Evolutionary conservation across 2,113 vertebrate species (phyloP), one percentile per base, ranked within the genome.

Genomic region (Tragelaphus buxtoni): DNA sequence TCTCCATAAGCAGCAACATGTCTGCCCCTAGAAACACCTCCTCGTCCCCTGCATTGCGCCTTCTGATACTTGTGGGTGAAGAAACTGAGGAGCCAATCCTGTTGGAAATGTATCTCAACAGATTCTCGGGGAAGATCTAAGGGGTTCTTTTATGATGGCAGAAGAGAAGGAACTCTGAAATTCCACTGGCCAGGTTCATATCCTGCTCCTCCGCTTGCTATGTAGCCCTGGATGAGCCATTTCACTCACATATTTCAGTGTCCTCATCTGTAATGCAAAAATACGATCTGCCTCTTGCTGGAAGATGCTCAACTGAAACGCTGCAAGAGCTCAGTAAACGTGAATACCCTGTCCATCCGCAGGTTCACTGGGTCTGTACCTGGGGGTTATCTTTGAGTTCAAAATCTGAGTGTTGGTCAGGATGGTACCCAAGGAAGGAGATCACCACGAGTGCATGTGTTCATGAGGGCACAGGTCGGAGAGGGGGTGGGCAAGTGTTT

Each of bases 1-100:
- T 51, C 11, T 9, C 49, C 45, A 51, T 30, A 58, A 80, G 14
- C 0, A 6, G 35, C 2, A 8, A 12, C 1, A 72, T 2, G 1
- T 10, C 51, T 47, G 51, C 5, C 56, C 26, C 53, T 12, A 14
- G 35, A 58, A 88, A 77, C 39, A 69, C 63, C 69, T 47, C 32
- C 24, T 32, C 7, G 4, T 9, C 17, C 5, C 10, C 53, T 11
- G 80, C 2, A 0, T 14, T 17, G 51, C 18, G 81, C 39, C 49
- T 93, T 17, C n/a, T 61, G n/a, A 76, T 1, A 20, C n/a, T 1
- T 45, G 22, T 28, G 30, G 35, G n/a, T 9, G 39, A n/a, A 74
- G 76, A 91, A 80, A 93, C n/a, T 76, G n/a, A 90, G 80, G 32
- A n/a, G 22, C n/a, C 18, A 47, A 32, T 61, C 9, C 47, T 20